These are phyloP conservation scores for Sarcophilus harrisii DNA, from an alignment of 2,797 vertebrate species.

Conservation along the genomic window DNA sequence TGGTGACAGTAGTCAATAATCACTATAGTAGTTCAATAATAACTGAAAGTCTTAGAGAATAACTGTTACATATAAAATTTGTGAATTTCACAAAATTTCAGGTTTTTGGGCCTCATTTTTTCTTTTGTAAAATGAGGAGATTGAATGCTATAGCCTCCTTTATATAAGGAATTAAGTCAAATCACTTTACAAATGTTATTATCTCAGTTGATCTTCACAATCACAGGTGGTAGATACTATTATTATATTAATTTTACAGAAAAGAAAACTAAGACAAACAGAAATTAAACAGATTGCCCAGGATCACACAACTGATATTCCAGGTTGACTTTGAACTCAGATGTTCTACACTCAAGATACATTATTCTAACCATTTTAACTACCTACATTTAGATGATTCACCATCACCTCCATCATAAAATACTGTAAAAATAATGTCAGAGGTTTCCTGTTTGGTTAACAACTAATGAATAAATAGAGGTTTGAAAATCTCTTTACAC, in stretches of 20 bases:
- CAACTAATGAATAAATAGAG: not conserved
- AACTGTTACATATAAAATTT: too few species aligned
- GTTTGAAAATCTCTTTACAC: not conserved
- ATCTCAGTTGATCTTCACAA: not conserved
- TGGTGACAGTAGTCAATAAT: not conserved
- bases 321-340: not conserved
- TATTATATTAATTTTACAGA: not conserved
- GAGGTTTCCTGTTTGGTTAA: not conserved
- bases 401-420: too few species aligned
- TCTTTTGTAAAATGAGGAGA: too few species aligned
- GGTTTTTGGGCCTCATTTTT: not conserved
- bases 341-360: not conserved
- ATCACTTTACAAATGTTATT: not conserved
- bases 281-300: not conserved
- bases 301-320: not conserved
- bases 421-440: not conserved
- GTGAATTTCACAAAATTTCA: not conserved
- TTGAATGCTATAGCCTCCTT: not conserved
- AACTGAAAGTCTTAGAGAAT: too few species aligned
- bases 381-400: not conserved
- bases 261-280: not conserved
- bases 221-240: too few species aligned
- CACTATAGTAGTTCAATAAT: not conserved
- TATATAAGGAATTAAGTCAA: not conserved
- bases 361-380: not conserved